Evolutionary conservation across 2,888 invertebrate species (phyloP).

Genomic region (Drosophila putrida): DNA sequence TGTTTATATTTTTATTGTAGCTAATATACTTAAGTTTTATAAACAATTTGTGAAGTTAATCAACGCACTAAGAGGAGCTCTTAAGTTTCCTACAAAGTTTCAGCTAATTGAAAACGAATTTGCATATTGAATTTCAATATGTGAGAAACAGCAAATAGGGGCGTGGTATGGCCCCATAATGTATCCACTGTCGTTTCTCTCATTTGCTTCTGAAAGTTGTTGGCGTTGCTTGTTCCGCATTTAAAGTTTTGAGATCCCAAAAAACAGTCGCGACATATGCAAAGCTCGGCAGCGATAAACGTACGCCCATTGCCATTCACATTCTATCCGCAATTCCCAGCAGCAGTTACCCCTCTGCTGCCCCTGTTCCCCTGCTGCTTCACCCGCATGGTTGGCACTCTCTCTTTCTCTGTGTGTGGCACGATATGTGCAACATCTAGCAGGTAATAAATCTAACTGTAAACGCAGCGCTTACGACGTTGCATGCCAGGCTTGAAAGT

Average conservation of each 20-base stretch:
- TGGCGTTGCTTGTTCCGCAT: constrained; percentile 19
- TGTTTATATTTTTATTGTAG: too few relatives aligned
- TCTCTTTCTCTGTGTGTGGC: constrained; percentile 18
- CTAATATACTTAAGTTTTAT: too few relatives aligned
- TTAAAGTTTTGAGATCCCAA: constrained; percentile 20
- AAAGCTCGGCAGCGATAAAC: constrained; percentile 69
- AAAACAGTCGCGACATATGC: constrained; percentile 75
- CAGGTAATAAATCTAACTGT: constrained; percentile 80
- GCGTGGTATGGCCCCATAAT: constrained; percentile 12
- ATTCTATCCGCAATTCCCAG: constrained; percentile 26
- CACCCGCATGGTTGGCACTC: neutral
- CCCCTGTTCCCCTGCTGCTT: neutral
- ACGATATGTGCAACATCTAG: constrained; percentile 78
- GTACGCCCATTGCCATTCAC: constrained; percentile 17
- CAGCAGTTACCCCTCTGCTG: neutral
- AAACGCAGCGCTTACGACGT: constrained; percentile 77
- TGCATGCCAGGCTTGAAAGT: constrained; percentile 74
- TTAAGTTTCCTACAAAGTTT: neutral
- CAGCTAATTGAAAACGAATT: constrained; percentile 22
- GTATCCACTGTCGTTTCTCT: constrained; percentile 9
- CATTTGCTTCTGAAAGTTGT: constrained; percentile 12
- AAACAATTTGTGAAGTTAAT: neutral
- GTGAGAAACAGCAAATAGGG: constrained; percentile 3
- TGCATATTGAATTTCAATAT: constrained; percentile 26
- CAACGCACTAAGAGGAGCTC: neutral